Percentiles rank a stretch among this genome's conserved stretches.
Conservation (phyloP, 2,113 vertebrate species). For the Spea bombifrons region DNA sequence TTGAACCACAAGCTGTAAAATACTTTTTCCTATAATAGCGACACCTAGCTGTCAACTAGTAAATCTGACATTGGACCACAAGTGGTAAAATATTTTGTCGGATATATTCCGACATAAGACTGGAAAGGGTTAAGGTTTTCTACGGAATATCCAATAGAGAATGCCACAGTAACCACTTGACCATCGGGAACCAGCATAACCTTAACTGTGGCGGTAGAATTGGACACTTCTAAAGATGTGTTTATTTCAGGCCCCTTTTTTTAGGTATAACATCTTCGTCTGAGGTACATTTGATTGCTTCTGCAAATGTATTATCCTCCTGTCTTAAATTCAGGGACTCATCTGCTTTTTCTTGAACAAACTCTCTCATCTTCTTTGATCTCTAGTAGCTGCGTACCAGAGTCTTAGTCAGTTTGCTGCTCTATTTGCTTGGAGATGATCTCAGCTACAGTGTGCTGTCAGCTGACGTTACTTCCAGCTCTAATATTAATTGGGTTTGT, state of each 20-base stretch:
- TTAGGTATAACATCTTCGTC: neutral
- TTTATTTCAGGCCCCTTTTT: neutral
- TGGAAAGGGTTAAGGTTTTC: conserved; percentile 70
- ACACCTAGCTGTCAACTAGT: no score
- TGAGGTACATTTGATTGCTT: neutral
- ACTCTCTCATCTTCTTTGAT: neutral
- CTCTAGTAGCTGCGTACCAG: neutral
- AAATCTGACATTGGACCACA: no score
- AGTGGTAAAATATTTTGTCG: no score
- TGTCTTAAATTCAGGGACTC: neutral
- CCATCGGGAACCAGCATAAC: conserved; percentile 72
- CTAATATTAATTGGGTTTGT: neutral
- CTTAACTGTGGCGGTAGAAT: conserved; percentile 67
- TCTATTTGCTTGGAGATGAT: neutral
- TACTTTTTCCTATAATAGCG: no score
- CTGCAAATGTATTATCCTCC: neutral
- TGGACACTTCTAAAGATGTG: conserved; percentile 1
- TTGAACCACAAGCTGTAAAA: no score
- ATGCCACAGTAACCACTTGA: conserved; percentile 71
- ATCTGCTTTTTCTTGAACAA: neutral
- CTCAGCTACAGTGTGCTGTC: neutral
- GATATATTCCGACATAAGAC: no score
- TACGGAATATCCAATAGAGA: conserved; percentile 65
- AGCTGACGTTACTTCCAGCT: neutral
- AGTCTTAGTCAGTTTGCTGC: neutral